Evolutionary conservation across 2,888 invertebrate genomes (phyloP), one percentile per base, ranked within the genome.

Genomic region (Antheraea yamamai): DNA sequence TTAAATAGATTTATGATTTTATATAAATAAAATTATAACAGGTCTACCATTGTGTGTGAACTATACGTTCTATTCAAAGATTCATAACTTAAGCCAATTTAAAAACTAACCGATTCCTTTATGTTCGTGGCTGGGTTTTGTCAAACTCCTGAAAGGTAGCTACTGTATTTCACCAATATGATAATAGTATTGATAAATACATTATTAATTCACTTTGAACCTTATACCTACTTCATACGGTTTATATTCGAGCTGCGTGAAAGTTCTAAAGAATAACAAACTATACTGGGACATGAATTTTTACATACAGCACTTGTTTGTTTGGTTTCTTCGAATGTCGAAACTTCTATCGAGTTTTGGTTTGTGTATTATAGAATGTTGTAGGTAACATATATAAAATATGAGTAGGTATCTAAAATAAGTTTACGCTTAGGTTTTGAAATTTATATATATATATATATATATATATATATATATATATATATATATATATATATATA

Each of bases 101-200:
- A 66, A 66, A 66, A 66, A 30, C 64, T 66, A 26, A 66, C 64
- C 30, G 64, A 66, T 66, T 66, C 64, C 18, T 66, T 66, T 66
- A 66, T 66, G n/a, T 7, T n/a, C 61, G 8, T 23, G 2, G n/a
- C 23, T 61, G 26, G 30, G 30, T 66, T 66, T 66, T 66, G 26
- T 30, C 26, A 66, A 66, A 66, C 64, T 66, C 26, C 16, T 30
- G 30, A 30, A 30, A 66, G 26, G 30, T 66, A 66, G 20, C 30
- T 26, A 26, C 30, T 66, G 4, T 30, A 16, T 66, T 16, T 20
- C 23, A 66, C 26, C 30, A 26, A 26, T 26, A 64, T 64, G 23
- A 64, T 64, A 26, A 26, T 66, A 16, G 16, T 30, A 26, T 66
- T 66, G 26, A 26, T 10, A 30, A 66, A 66, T 66, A 66, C 4